These are phyloP conservation scores for Mesorhabditis belari DNA, from an alignment of 2,888 invertebrate genomes.

Conservation along the genomic window DNA sequence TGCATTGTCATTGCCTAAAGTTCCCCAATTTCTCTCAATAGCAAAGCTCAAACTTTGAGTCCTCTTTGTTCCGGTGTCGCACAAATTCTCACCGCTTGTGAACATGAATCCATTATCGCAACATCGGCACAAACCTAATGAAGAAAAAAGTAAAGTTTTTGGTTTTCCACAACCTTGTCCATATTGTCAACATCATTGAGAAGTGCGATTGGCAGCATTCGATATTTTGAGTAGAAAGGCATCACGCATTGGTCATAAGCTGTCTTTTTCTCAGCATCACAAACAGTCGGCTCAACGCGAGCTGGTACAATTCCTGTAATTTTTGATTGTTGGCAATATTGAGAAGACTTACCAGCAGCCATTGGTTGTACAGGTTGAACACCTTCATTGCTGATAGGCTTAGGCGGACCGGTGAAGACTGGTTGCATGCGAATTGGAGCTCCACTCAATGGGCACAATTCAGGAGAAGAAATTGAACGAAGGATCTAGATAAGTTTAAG, in stretches of 20 bases:
- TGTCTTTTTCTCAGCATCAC: slow-evolving; percentile 12
- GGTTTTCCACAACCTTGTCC: slow-evolving; percentile 16
- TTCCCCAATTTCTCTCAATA: background rate
- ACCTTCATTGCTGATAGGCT: background rate
- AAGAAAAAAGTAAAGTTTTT: background rate
- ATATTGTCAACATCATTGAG: slow-evolving; percentile 20
- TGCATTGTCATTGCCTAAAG: slow-evolving; percentile 8
- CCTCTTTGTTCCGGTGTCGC: slow-evolving; percentile 11
- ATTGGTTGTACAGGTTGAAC: slow-evolving; percentile 3
- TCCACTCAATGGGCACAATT: slow-evolving; percentile 28
- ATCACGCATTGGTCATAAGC: slow-evolving; percentile 15
- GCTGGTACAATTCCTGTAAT: background rate
- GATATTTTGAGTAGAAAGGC: slow-evolving; percentile 22
- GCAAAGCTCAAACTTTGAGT: slow-evolving; percentile 6
- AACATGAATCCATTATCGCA: slow-evolving; percentile 14
- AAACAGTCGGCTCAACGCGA: slow-evolving; percentile 3
- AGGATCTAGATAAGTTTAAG: no score
- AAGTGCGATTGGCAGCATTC: slow-evolving; percentile 22
- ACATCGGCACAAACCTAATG: slow-evolving; percentile 9
- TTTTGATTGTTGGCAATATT: background rate
- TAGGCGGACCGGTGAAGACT: background rate
- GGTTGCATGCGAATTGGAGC: slow-evolving; percentile 9
- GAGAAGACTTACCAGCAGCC: background rate
- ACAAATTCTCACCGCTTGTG: slow-evolving; percentile 12
- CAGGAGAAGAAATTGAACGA: slow-evolving; percentile 34